Evolutionary conservation across 2,888 invertebrate genomes (phyloP).

Genomic region (Thysanoteuthis rhombus): DNA sequence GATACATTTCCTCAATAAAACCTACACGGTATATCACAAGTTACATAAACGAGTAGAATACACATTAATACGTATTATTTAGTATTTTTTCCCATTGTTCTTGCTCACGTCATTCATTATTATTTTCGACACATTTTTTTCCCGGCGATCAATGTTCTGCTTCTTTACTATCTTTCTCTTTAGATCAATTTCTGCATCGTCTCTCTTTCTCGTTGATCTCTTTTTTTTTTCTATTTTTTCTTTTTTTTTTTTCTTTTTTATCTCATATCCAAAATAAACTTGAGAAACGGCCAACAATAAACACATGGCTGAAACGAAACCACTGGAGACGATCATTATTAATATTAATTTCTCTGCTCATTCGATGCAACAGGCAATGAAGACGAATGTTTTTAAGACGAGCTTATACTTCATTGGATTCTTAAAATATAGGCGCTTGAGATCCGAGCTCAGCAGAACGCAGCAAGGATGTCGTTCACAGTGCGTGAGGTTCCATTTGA

Average conservation of each 20-base stretch:
- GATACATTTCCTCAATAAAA: no score
- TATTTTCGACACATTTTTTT: no score
- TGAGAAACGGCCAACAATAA: background rate
- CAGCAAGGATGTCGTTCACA: background rate
- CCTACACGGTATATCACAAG: no score
- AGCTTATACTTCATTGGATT: background rate
- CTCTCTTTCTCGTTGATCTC: background rate
- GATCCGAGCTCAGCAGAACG: no score
- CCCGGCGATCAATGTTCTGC: background rate
- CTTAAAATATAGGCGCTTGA: background rate
- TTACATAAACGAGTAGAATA: no score
- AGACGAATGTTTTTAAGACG: background rate
- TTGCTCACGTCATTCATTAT: no score
- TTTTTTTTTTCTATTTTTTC: background rate
- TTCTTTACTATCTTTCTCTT: background rate
- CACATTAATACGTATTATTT: no score
- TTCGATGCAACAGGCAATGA: background rate
- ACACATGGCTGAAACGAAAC: background rate
- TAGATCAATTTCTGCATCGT: background rate
- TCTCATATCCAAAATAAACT: background rate
- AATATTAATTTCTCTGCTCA: background rate
- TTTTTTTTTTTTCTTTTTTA: no score
- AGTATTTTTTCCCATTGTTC: no score
- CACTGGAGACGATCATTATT: background rate
- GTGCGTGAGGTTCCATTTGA: background rate